Percentiles rank a stretch among this genome's conserved stretches.
Evolutionary conservation across 2,888 invertebrate species (phyloP).

Genomic region (Oscheius sp.): DNA sequence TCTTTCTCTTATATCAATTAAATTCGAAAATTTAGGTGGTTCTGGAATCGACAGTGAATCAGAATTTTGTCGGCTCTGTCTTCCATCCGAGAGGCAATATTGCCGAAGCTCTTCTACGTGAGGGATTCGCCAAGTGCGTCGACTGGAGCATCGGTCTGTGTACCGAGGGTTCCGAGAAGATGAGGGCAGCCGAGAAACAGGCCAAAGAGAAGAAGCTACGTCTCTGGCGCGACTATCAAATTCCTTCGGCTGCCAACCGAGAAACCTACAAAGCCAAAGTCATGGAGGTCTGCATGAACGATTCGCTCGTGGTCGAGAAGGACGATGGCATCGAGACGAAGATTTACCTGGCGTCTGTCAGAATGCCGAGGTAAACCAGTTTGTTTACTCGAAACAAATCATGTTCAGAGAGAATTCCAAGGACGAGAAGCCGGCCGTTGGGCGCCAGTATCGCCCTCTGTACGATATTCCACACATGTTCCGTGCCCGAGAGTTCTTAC

Average conservation of each 20-base stretch:
- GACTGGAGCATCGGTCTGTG: slow-evolving; percentile 91
- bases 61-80: slow-evolving; percentile 92
- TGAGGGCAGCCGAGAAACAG: slow-evolving; percentile 85
- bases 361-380: slow-evolving; percentile 85
- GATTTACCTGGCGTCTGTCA: slow-evolving; percentile 93
- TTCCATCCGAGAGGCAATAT: slow-evolving; percentile 89
- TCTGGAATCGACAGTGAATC: slow-evolving; percentile 90
- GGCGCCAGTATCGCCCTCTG: slow-evolving; percentile 80
- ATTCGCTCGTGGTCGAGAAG: slow-evolving; percentile 88
- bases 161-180: slow-evolving; percentile 84
- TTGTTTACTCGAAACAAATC: background rate
- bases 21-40: slow-evolving; percentile 78
- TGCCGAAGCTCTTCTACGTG: slow-evolving; percentile 87
- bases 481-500: slow-evolving; percentile 94
- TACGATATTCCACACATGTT: slow-evolving; percentile 99
- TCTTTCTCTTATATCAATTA: background rate
- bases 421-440: slow-evolving; percentile 74
- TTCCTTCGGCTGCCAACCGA: slow-evolving; percentile 83
- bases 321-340: slow-evolving; percentile 86
- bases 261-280: slow-evolving; percentile 74
- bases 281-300: slow-evolving; percentile 89
- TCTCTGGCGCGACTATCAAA: slow-evolving; percentile 91
- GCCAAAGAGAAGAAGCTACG: slow-evolving; percentile 89
- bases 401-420: slow-evolving; percentile 23
- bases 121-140: slow-evolving; percentile 92